Evolutionary conservation across 2,113 vertebrate genomes (phyloP).

Genomic region (Menidia beryllina): DNA sequence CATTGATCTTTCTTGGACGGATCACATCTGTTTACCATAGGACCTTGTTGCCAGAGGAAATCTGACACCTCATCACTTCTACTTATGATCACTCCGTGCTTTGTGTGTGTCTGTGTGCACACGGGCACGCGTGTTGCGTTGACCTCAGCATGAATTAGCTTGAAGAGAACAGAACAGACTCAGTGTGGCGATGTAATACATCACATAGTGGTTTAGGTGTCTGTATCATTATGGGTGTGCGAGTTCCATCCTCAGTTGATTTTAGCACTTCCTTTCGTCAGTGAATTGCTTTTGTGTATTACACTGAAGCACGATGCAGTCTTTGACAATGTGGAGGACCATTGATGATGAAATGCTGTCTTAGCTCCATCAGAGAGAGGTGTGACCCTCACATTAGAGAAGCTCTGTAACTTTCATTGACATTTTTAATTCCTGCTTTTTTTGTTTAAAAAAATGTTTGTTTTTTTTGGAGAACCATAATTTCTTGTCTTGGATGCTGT

Average conservation of each 20-base stretch:
- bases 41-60: slow-evolving; percentile 51
- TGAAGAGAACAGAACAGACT: slow-evolving; percentile 21
- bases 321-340: no score
- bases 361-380: slow-evolving; percentile 49
- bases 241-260: no score
- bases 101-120: slow-evolving; percentile 13
- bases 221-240: no score
- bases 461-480: no score
- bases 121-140: not conserved
- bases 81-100: slow-evolving; percentile 9
- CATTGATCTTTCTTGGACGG: slow-evolving; percentile 26
- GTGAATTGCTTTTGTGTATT: no score
- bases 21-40: slow-evolving; percentile 50
- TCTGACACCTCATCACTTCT: slow-evolving; percentile 49
- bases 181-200: no score
- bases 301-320: not conserved
- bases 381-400: not conserved
- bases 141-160: slow-evolving; percentile 25
- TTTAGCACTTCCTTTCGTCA: no score
- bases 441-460: no score
- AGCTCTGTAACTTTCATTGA: no score
- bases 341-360: not conserved
- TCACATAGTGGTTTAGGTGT: not conserved
- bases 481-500: no score
- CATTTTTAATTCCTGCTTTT: no score